Percentiles rank a stretch among this genome's conserved stretches.
phyloP scores from a whole-genome alignment of 1,140 invertebrate genomes.

The Artemia franciscana region DNA sequence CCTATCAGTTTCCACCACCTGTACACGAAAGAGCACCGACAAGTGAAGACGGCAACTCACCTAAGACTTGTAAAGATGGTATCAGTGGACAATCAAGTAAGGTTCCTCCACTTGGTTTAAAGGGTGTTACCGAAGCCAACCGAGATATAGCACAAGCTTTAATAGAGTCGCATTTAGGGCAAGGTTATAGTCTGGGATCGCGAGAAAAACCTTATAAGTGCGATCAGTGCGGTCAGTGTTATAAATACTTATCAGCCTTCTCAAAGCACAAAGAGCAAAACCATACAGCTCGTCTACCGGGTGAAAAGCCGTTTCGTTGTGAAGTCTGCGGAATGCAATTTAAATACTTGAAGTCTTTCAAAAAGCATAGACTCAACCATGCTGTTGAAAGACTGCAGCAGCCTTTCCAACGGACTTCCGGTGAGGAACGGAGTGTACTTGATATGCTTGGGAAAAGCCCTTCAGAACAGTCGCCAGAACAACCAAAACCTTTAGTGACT shows the following conservation, averaged over 20 bases:
- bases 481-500: background rate
- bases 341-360: conserved; percentile 62
- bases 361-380: conserved; percentile 65
- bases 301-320: conserved; percentile 66
- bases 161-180: conserved; percentile 13
- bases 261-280: conserved; percentile 70
- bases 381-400: conserved; percentile 46
- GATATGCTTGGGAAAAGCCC: conserved; percentile 7
- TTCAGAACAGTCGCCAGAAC: background rate
- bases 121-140: background rate
- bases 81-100: background rate
- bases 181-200: conserved; percentile 11
- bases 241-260: conserved; percentile 63
- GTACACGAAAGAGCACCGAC: background rate
- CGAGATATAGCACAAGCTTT: background rate
- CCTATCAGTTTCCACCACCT: background rate
- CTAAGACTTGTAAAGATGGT: background rate
- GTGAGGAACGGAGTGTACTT: conserved; percentile 5
- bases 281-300: conserved; percentile 53
- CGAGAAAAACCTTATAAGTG: conserved; percentile 74
- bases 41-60: background rate
- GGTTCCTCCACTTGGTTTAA: background rate
- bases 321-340: conserved; percentile 76
- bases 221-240: conserved; percentile 68
- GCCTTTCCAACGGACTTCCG: conserved; percentile 2